A percentile compares a stretch with the other conserved stretches of the same genome.
Conservation (phyloP, 1,140 invertebrate genomes). For the Sminthurinus signatus region DNA sequence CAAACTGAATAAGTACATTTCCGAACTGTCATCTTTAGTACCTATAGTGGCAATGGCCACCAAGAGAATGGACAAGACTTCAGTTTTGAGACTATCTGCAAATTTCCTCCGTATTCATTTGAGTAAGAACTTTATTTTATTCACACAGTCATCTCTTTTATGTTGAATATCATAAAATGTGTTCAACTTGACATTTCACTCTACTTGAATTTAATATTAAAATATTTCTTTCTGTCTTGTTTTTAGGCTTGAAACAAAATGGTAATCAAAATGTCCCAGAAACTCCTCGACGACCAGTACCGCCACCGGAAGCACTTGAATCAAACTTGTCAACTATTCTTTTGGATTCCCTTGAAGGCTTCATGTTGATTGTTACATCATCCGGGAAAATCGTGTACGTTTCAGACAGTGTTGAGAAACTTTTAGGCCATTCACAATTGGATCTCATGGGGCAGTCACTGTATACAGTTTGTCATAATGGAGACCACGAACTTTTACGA, state of each 20-base stretch:
- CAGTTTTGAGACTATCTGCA: slow-evolving; percentile 72
- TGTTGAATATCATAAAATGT: too few relatives aligned
- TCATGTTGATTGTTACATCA: slow-evolving; percentile 70
- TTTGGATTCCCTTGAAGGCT: slow-evolving; percentile 56
- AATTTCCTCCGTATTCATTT: slow-evolving; percentile 62
- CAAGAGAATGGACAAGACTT: slow-evolving; percentile 81
- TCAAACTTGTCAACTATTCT: slow-evolving; percentile 41
- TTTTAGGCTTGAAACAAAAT: slow-evolving; percentile 38
- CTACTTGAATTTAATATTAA: too few relatives aligned
- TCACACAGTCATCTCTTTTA: too few relatives aligned
- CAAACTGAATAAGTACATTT: slow-evolving; percentile 79
- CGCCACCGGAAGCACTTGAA: slow-evolving; percentile 26
- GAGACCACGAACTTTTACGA: slow-evolving; percentile 63
- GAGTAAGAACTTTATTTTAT: slow-evolving; percentile 56
- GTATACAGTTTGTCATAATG: slow-evolving; percentile 65
- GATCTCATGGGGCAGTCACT: slow-evolving; percentile 79
- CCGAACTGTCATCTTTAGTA: slow-evolving; percentile 69
- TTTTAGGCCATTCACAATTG: slow-evolving; percentile 73
- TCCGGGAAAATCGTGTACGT: slow-evolving; percentile 81
- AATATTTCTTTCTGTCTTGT: not conserved
- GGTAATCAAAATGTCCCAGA: slow-evolving; percentile 16
- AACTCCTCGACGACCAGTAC: too few relatives aligned
- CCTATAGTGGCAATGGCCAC: slow-evolving; percentile 71
- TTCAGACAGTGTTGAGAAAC: slow-evolving; percentile 71
- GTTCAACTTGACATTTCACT: too few relatives aligned